These are phyloP conservation scores for Orthosia gothica DNA, from an alignment of 2,888 invertebrate genomes.

Conservation along the genomic window DNA sequence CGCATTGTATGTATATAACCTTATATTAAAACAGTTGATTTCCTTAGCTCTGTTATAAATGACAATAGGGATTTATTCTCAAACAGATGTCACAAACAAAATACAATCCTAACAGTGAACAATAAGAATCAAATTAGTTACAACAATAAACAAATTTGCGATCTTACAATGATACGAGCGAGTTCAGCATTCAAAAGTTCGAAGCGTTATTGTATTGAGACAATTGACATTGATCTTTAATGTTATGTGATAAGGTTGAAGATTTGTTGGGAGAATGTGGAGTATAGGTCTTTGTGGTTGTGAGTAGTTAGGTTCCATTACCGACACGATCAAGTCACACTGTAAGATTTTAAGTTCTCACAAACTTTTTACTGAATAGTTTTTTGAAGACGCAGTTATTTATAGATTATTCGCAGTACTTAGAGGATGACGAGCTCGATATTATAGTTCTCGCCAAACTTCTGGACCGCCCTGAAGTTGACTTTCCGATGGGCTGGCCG, in stretches of 20 bases:
- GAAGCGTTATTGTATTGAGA: conserved; percentile 24
- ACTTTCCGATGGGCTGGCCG: too few relatives aligned
- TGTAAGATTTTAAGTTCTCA: conserved; percentile 67
- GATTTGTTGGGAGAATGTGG: conserved; percentile 17
- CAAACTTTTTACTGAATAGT: conserved; percentile 63
- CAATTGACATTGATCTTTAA: conserved; percentile 39
- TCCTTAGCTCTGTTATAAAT: conserved; percentile 79
- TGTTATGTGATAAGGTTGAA: conserved; percentile 38
- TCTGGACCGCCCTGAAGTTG: too few relatives aligned
- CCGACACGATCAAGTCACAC: conserved; percentile 75
- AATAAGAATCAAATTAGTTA: conserved; percentile 72
- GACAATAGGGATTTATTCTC: conserved; percentile 80
- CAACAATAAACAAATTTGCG: conserved; percentile 64
- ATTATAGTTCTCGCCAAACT: neutral
- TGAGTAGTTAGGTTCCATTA: conserved; percentile 68
- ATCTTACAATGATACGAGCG: conserved; percentile 77
- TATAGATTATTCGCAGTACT: conserved; percentile 44
- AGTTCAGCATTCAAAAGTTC: conserved; percentile 71
- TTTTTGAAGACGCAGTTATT: conserved; percentile 50
- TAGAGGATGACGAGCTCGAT: neutral
- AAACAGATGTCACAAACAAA: conserved; percentile 47
- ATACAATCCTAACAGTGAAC: conserved; percentile 64
- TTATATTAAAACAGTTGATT: conserved; percentile 80
- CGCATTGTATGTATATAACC: conserved; percentile 77
- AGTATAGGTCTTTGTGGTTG: conserved; percentile 51